phyloP scores from a whole-genome alignment of 1,140 invertebrate species.

The Habropoda laboriosa region DNA sequence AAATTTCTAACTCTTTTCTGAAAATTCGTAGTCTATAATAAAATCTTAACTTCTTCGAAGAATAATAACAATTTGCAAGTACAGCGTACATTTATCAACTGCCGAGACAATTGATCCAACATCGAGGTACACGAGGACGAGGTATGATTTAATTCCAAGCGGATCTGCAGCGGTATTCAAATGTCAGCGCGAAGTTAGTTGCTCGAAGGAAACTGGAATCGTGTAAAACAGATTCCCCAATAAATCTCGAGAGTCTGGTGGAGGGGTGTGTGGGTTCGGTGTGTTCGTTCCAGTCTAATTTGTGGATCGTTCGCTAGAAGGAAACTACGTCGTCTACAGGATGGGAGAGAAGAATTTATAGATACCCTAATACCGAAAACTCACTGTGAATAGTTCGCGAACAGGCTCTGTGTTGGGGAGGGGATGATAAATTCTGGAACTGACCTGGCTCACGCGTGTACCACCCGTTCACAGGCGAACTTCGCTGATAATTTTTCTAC shows the following conservation, averaged over 20 bases:
- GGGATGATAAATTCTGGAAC: slow-evolving; percentile 57
- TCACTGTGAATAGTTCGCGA: slow-evolving; percentile 62
- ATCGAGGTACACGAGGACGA: background rate
- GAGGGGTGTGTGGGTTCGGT: background rate
- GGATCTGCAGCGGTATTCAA: slow-evolving; percentile 41
- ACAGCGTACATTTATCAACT: slow-evolving; percentile 1
- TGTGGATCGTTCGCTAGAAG: slow-evolving; percentile 57
- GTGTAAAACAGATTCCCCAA: slow-evolving; percentile 50
- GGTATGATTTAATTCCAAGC: slow-evolving; percentile 45
- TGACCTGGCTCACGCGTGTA: slow-evolving; percentile 35
- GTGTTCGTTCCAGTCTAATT: slow-evolving; percentile 60
- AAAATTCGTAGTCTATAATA: too few species aligned
- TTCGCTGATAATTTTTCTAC: slow-evolving; percentile 59
- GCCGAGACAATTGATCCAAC: slow-evolving; percentile 4
- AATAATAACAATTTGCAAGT: too few species aligned
- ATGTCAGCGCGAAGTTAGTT: slow-evolving; percentile 54
- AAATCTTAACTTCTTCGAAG: too few species aligned
- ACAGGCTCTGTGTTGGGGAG: background rate
- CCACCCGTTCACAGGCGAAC: slow-evolving; percentile 32
- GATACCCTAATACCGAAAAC: slow-evolving; percentile 68
- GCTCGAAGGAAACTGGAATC: slow-evolving; percentile 35
- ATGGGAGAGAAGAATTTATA: slow-evolving; percentile 65
- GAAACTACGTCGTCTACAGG: slow-evolving; percentile 60
- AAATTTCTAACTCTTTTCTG: too few species aligned
- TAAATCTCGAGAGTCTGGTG: slow-evolving; percentile 53